Evolutionary conservation across 2,888 invertebrate species (phyloP).

Genomic region (Blera fallax): DNA sequence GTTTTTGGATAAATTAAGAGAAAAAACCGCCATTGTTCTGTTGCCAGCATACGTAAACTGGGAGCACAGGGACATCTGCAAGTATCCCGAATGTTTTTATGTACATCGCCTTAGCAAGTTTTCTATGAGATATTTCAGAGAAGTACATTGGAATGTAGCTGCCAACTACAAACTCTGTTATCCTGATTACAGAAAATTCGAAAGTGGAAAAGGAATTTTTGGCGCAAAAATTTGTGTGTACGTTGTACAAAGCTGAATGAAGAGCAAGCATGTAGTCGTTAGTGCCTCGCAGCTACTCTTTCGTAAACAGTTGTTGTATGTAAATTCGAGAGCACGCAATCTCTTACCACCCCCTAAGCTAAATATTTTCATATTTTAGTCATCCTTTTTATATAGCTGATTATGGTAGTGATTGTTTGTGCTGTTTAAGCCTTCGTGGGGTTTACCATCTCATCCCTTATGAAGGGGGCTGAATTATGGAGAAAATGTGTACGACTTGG

Average conservation of each 20-base stretch:
- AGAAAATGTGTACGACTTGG: background rate
- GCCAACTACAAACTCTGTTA: slow-evolving; percentile 35
- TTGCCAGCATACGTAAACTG: slow-evolving; percentile 36
- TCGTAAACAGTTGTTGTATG: slow-evolving; percentile 24
- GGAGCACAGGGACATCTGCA: slow-evolving; percentile 12
- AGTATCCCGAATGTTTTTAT: too few species aligned
- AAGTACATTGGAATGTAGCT: slow-evolving; percentile 40
- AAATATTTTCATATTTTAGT: slow-evolving; percentile 21
- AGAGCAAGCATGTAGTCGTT: background rate
- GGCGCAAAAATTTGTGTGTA: slow-evolving; percentile 22
- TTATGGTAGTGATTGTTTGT: slow-evolving; percentile 26
- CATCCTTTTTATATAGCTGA: slow-evolving; percentile 10
- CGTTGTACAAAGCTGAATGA: too few species aligned
- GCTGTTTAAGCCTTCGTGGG: background rate
- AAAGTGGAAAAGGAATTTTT: slow-evolving; percentile 68
- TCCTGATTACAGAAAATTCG: slow-evolving; percentile 67
- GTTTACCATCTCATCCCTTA: background rate
- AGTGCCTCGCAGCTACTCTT: background rate
- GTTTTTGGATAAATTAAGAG: background rate
- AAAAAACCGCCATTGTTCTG: slow-evolving; percentile 36
- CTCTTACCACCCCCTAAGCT: slow-evolving; percentile 14
- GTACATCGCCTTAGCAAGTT: background rate
- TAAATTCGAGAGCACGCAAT: slow-evolving; percentile 39
- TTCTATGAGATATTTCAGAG: background rate
- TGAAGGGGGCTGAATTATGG: background rate